Conservation (phyloP, 2,113 vertebrate genomes). For the Loxodonta africana region DNA sequence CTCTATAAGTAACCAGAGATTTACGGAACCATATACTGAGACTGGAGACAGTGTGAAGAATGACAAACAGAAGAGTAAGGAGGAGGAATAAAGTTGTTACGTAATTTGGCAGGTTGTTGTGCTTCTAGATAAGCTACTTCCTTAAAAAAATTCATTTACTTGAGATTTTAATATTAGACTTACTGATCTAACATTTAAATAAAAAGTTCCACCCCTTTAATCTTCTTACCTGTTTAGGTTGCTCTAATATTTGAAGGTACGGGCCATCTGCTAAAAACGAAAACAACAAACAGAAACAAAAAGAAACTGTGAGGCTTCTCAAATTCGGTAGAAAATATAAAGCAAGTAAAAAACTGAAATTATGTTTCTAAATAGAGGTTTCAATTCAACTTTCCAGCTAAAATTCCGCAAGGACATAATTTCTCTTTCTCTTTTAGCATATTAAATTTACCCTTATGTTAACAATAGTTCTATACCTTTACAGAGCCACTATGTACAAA, state of each 20-base stretch:
- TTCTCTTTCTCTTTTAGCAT: not conserved
- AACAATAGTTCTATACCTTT: not conserved
- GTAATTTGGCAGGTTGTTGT: not conserved
- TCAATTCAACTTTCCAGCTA: constrained; percentile 18
- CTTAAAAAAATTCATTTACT: constrained; percentile 14
- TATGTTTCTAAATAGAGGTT: constrained; percentile 48
- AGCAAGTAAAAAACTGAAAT: constrained; percentile 70
- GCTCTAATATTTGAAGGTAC: constrained; percentile 85
- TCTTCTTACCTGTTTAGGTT: constrained; percentile 85
- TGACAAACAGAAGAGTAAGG: constrained; percentile 22
- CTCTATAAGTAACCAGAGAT: constrained; percentile 31
- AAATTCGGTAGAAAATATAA: constrained; percentile 58
- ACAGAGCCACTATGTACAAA: not conserved
- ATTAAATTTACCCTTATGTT: constrained; percentile 9
- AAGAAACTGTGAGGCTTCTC: constrained; percentile 75
- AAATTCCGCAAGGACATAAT: constrained; percentile 1
- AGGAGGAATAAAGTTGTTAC: not conserved
- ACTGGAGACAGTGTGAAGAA: constrained; percentile 19
- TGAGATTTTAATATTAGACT: not conserved
- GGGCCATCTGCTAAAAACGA: constrained; percentile 84
- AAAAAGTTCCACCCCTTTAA: constrained; percentile 40
- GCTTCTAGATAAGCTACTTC: constrained; percentile 11
- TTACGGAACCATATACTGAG: not conserved
- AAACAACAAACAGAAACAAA: constrained; percentile 78
- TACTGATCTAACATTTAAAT: constrained; percentile 8